These are phyloP conservation scores for Linnaemya tessellans DNA, from an alignment of 2,888 invertebrate species.

Conservation along the genomic window DNA sequence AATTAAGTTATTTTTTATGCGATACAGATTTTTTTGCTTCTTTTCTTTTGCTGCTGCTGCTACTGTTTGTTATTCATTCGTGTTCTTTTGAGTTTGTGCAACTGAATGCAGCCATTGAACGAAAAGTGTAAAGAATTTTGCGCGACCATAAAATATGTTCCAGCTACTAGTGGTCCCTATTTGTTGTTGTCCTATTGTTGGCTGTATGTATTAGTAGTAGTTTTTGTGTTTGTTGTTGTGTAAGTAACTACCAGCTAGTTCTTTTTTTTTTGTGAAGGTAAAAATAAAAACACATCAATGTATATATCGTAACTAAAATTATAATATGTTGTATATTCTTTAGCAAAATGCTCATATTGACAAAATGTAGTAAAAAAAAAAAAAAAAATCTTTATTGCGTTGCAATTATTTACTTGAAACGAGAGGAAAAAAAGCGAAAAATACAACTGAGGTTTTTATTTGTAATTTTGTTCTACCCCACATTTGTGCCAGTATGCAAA, in stretches of 20 bases:
- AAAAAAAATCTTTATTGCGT: slow-evolving; percentile 56
- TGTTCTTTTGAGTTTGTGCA: slow-evolving; percentile 64
- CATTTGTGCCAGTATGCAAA: slow-evolving; percentile 37
- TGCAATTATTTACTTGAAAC: slow-evolving; percentile 57
- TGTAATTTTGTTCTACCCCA: background rate
- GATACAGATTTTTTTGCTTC: background rate
- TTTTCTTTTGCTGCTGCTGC: slow-evolving; percentile 26
- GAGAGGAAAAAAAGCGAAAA: background rate
- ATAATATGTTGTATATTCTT: slow-evolving; percentile 21
- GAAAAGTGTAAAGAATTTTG: slow-evolving; percentile 58
- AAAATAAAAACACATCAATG: slow-evolving; percentile 24
- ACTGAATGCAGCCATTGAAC: slow-evolving; percentile 49
- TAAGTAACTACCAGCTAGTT: slow-evolving; percentile 8
- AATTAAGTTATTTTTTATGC: slow-evolving; percentile 25
- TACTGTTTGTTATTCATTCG: slow-evolving; percentile 36
- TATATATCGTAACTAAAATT: too few species aligned
- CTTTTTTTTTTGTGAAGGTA: slow-evolving; percentile 6
- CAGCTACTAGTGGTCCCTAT: slow-evolving; percentile 26
- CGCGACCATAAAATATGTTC: slow-evolving; percentile 41
- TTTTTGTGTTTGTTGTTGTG: background rate
- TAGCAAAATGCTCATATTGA: slow-evolving; percentile 45
- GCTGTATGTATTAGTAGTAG: background rate
- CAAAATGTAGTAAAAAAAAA: slow-evolving; percentile 4
- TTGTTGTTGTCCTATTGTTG: background rate
- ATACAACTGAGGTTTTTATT: background rate